Percentiles rank a stretch among this genome's conserved stretches.
These are phyloP conservation scores for Contarinia nasturtii DNA, from an alignment of 1,140 invertebrate species.

Conservation along the genomic window DNA sequence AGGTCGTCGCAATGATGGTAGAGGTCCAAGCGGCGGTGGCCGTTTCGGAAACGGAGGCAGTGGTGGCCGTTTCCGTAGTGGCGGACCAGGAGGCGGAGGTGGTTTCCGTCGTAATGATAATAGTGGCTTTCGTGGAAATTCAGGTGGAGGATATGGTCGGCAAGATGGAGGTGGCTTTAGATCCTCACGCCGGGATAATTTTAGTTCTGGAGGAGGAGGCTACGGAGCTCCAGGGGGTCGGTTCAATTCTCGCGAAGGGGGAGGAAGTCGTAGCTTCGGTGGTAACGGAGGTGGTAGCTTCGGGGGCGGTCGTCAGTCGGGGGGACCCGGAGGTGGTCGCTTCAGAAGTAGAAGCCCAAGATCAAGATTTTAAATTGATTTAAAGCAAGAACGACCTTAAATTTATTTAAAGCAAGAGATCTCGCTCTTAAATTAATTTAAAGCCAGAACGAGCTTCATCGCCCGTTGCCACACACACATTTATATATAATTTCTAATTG, in stretches of 20 bases:
- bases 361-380: too few species aligned
- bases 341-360: too few species aligned
- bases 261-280: constrained; percentile 9
- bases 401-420: too few species aligned
- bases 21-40: constrained; percentile 6
- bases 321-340: neutral
- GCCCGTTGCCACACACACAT: too few species aligned
- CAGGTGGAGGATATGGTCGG: constrained; percentile 8
- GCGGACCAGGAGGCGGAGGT: constrained; percentile 17
- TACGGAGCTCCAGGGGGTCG: constrained; percentile 5
- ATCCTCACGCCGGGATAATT: constrained; percentile 10
- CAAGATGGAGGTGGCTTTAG: constrained; percentile 9
- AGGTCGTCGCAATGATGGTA: neutral
- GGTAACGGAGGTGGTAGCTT: constrained; percentile 4
- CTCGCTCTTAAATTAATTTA: too few species aligned
- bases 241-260: neutral
- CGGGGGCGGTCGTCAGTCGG: constrained; percentile 8
- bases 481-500: too few species aligned
- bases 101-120: neutral
- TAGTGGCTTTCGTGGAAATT: constrained; percentile 4
- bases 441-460: too few species aligned
- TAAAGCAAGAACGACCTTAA: too few species aligned
- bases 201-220: constrained; percentile 13
- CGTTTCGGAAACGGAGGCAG: constrained; percentile 25
- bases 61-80: constrained; percentile 24